Evolutionary conservation across 2,797 vertebrate species (phyloP).

Genomic region (Australoheros facetus): DNA sequence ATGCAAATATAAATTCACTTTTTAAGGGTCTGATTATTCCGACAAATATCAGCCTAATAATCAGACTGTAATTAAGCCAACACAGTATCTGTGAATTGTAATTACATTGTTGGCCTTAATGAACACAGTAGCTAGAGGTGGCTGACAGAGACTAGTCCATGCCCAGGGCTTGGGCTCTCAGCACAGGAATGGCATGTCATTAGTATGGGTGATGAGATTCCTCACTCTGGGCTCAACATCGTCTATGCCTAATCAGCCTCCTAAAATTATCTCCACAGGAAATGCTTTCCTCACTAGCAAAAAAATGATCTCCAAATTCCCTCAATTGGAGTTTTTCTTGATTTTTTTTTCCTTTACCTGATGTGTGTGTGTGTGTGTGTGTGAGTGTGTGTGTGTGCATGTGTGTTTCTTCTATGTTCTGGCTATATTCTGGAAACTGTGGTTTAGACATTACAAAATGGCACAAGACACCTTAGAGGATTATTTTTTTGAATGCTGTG

Average conservation of each 20-base stretch:
- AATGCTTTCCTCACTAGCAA: constrained; percentile 67
- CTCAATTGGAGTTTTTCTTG: constrained; percentile 50
- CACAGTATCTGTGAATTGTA: constrained; percentile 74
- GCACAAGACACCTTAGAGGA: constrained; percentile 66
- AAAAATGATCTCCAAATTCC: constrained; percentile 57
- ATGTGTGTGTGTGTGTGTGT: not conserved
- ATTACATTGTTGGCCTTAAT: constrained; percentile 79
- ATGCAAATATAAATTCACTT: constrained; percentile 64
- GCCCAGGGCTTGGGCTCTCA: constrained; percentile 72
- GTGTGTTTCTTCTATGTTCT: constrained; percentile 23
- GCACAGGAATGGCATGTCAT: constrained; percentile 79
- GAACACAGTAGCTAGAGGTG: constrained; percentile 77
- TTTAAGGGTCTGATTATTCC: constrained; percentile 70
- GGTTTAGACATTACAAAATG: constrained; percentile 64
- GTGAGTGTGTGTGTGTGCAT: not conserved
- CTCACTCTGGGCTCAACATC: constrained; percentile 76
- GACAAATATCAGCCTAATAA: constrained; percentile 76
- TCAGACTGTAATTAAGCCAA: constrained; percentile 77
- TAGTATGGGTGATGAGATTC: constrained; percentile 78
- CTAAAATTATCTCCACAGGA: constrained; percentile 80
- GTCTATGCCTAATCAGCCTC: constrained; percentile 76
- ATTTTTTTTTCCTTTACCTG: constrained; percentile 10
- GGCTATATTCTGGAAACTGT: constrained; percentile 31
- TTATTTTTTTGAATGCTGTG: constrained; percentile 63
- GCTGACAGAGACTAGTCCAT: constrained; percentile 71